phyloP scores from a whole-genome alignment of 2,888 invertebrate genomes.

The Heliconius erato region DNA sequence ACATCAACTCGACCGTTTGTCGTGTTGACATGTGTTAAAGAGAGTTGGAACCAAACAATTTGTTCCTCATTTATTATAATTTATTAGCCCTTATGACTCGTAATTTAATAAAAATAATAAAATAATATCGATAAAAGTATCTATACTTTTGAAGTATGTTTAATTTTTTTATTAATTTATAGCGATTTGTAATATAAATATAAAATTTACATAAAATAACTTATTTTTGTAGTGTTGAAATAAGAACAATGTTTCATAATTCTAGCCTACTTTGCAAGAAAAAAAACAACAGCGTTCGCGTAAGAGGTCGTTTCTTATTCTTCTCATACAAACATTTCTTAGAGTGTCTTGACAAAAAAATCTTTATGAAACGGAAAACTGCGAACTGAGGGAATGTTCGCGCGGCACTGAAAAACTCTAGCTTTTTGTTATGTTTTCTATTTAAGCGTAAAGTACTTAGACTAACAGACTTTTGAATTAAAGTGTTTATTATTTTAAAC shows the following conservation, averaged over 20 bases:
- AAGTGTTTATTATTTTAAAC: constrained; percentile 3
- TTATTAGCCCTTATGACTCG: neutral
- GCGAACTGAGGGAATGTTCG: constrained; percentile 46
- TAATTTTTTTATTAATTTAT: neutral
- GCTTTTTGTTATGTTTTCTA: constrained; percentile 25
- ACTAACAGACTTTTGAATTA: constrained; percentile 25
- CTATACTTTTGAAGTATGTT: neutral
- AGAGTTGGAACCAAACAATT: constrained; percentile 21
- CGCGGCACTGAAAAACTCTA: constrained; percentile 20
- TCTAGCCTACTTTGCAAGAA: constrained; percentile 27
- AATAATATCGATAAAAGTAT: neutral
- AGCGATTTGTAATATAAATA: neutral
- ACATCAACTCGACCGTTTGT: constrained; percentile 40
- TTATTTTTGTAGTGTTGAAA: neutral
- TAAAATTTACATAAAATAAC: neutral
- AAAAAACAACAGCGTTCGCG: constrained; percentile 32
- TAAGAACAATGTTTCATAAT: constrained; percentile 21
- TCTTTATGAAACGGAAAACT: constrained; percentile 47
- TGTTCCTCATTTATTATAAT: constrained; percentile 26
- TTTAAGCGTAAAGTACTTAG: constrained; percentile 22
- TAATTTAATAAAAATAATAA: neutral
- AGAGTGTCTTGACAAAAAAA: constrained; percentile 46
- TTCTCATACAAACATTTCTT: constrained; percentile 33
- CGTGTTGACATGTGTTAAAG: constrained; percentile 34
- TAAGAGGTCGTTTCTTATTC: constrained; percentile 39